Conservation (phyloP, 2,113 vertebrate genomes). For the Protomyctophum bolini region DNA sequence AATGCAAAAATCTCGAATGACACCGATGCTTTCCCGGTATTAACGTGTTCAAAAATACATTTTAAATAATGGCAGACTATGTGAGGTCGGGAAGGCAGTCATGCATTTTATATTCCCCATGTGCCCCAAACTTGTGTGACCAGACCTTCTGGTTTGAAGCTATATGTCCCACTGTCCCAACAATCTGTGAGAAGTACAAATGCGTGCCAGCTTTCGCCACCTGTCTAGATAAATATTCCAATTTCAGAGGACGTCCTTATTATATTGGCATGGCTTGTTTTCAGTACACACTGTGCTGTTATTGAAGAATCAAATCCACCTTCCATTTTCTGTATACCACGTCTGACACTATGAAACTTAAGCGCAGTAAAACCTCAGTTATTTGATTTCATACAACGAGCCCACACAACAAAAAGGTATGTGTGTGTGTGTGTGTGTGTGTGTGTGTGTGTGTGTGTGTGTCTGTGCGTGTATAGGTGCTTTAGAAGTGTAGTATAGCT, state of each 20-base stretch:
- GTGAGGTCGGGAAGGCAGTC: background rate
- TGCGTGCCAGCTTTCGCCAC: background rate
- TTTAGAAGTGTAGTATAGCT: background rate
- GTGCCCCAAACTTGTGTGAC: background rate
- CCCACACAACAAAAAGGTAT: slow-evolving; percentile 42
- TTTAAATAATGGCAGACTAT: background rate
- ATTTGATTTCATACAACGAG: slow-evolving; percentile 32
- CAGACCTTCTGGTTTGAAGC: no score
- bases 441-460: slow-evolving; percentile 42
- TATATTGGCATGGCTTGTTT: no score
- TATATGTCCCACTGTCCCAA: no score
- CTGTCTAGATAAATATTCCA: background rate
- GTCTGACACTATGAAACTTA: slow-evolving; percentile 1
- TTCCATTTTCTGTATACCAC: background rate
- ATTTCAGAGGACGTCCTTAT: no score
- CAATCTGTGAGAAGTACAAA: no score
- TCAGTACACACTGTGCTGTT: background rate
- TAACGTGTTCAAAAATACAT: no score
- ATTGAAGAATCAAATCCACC: background rate
- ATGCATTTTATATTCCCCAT: background rate
- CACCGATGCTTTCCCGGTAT: no score
- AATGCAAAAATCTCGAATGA: no score
- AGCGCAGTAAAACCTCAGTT: slow-evolving; percentile 21
- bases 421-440: slow-evolving; percentile 47
- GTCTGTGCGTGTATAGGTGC: slow-evolving; percentile 30